These are phyloP conservation scores for Phalanger gymnotis DNA, from an alignment of 2,797 vertebrate genomes.

Conservation along the genomic window DNA sequence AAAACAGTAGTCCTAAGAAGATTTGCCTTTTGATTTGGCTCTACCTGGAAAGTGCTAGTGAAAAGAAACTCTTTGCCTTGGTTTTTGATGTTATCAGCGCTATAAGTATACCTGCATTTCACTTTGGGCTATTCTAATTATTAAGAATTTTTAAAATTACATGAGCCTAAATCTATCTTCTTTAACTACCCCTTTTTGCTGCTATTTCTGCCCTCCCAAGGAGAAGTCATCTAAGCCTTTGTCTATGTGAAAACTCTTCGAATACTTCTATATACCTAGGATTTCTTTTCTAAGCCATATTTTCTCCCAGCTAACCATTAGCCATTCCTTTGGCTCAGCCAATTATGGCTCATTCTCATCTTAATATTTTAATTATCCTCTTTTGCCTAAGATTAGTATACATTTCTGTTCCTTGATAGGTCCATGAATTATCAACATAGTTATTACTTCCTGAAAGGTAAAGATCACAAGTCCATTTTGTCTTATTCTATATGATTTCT, in stretches of 20 bases:
- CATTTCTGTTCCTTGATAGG: background rate
- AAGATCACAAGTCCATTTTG: background rate
- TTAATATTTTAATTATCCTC: background rate
- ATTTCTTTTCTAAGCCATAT: background rate
- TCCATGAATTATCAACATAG: background rate
- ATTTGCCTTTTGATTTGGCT: background rate
- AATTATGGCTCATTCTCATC: background rate
- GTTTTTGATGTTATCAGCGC: background rate
- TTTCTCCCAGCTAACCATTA: background rate
- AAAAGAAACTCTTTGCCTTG: background rate
- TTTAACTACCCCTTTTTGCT: background rate
- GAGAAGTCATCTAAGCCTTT: background rate
- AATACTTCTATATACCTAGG: background rate
- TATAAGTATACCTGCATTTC: background rate
- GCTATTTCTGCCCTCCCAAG: background rate
- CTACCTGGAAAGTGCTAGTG: background rate
- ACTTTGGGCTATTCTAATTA: background rate
- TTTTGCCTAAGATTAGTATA: background rate
- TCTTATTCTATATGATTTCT: background rate
- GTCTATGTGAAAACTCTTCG: background rate
- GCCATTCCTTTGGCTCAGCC: background rate
- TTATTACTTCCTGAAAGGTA: background rate
- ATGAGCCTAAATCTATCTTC: background rate
- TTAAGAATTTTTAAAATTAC: background rate
- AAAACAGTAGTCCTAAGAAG: background rate